Base-by-base conservation (phyloP, 2,888 invertebrate species). In the Choreutis nemorana region DNA sequence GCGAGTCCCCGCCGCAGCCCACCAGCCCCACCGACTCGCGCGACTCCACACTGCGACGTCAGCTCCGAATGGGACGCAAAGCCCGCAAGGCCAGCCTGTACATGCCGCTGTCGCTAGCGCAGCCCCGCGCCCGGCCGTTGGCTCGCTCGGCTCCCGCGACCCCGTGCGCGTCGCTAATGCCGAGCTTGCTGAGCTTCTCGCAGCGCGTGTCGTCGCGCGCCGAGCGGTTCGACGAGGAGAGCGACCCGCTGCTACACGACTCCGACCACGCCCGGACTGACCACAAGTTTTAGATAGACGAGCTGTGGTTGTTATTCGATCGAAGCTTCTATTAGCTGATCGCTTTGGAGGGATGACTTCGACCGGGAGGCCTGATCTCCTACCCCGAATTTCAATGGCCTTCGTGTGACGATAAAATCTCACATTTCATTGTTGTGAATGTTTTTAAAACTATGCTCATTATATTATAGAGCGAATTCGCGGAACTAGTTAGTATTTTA, bases 61-160 rank as follows among this genome's bases (percentile, higher is more conserved):
- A n/a, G n/a, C n/a, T n/a, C n/a, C n/a, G n/a, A n/a, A n/a, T n/a
- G n/a, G n/a, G 84, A 73, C 56, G 80, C 22, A 61, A 61, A 36
- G 53, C 63, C 21, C 82, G 85, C 48, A 85, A 86, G 49, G 84
- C 87, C 61, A 86, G 87, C 51, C 70, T 88, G 54, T 88, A 87
- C 50, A 86, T 87, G 81, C 87, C 87, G 3, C 66, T 87, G 36
- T 71, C 78, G 21, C 53, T 46, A 45, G 75, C 53, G 29, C 65
- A 63, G 31, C 71, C 77, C 1, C 66, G 71, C 28, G 65, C 81
- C 34, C 78, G 87, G 23, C 86, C 86, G 75, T 73, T 89, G 4
- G 89, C 91, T 0, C 72, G 89, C 13, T 91, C 91, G 1, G 91
- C 91, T 0, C 91, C 91, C 1, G 89, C 87, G 2, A 91, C 91